phyloP scores from a whole-genome alignment of 2,797 vertebrate genomes.

The Philypnodon macrostomus region DNA sequence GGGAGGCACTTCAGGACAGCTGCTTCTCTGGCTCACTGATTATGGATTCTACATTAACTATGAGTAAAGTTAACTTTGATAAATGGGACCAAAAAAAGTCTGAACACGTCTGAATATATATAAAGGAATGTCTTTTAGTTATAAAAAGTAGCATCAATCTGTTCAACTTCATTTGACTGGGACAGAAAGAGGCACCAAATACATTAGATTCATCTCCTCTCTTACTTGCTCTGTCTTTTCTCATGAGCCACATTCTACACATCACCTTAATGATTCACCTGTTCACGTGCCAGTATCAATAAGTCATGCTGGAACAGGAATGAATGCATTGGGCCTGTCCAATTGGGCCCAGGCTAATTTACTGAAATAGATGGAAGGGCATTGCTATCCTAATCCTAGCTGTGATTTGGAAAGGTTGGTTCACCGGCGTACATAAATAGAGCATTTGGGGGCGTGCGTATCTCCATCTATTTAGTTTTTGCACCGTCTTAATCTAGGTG shows the following conservation, averaged over 20 bases:
- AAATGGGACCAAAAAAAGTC: background rate
- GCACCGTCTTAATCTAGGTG: slow-evolving; percentile 73
- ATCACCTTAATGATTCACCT: slow-evolving; percentile 40
- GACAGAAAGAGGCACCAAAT: slow-evolving; percentile 29
- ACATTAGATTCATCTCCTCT: slow-evolving; percentile 15
- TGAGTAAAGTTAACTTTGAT: slow-evolving; percentile 8
- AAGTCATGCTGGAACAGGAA: slow-evolving; percentile 49
- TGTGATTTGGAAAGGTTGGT: slow-evolving; percentile 38
- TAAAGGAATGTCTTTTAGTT: too few species aligned
- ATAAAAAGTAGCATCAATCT: slow-evolving; percentile 19
- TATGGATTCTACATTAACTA: slow-evolving; percentile 51
- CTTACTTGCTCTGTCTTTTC: slow-evolving; percentile 40
- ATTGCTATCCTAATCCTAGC: slow-evolving; percentile 49
- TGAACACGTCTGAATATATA: too few species aligned
- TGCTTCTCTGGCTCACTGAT: slow-evolving; percentile 53
- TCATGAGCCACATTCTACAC: slow-evolving; percentile 39
- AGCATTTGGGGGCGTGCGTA: slow-evolving; percentile 10
- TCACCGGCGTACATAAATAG: slow-evolving; percentile 3
- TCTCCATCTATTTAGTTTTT: slow-evolving; percentile 62
- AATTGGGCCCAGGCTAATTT: slow-evolving; percentile 36
- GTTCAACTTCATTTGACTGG: slow-evolving; percentile 36
- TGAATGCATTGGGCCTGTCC: slow-evolving; percentile 39
- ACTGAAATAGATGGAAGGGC: slow-evolving; percentile 44
- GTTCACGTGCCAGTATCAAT: slow-evolving; percentile 51
- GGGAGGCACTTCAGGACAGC: slow-evolving; percentile 67